These are phyloP conservation scores for Zootermopsis nevadensis DNA, from an alignment of 2,888 invertebrate genomes.

Conservation along the genomic window DNA sequence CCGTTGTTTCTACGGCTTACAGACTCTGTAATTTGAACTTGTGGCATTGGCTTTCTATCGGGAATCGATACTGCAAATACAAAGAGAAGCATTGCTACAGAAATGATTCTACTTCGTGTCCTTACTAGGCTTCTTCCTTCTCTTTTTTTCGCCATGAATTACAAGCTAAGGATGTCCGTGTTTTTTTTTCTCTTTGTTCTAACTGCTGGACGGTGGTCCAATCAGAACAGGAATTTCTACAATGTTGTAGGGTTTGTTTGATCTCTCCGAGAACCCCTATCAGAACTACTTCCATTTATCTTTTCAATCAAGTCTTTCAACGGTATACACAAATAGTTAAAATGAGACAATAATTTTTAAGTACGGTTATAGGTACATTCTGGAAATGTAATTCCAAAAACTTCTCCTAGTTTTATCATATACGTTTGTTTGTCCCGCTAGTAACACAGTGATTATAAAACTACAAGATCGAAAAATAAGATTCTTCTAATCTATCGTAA, in stretches of 20 bases:
- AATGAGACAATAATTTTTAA: too few relatives aligned
- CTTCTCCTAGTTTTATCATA: too few relatives aligned
- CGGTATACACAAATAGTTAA: too few relatives aligned
- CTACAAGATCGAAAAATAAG: too few relatives aligned
- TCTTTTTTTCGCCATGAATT: not conserved
- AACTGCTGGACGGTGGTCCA: not conserved
- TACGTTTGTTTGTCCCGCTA: too few relatives aligned
- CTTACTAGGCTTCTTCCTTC: not conserved
- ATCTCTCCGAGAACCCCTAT: not conserved
- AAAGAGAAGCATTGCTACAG: not conserved
- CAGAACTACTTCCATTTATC: too few relatives aligned
- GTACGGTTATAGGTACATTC: too few relatives aligned
- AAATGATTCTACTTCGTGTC: not conserved
- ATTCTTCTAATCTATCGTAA: too few relatives aligned
- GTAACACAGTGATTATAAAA: too few relatives aligned
- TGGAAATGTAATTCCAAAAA: too few relatives aligned
- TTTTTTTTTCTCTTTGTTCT: not conserved
- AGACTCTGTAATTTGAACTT: slow-evolving; percentile 34
- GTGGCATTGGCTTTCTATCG: slow-evolving; percentile 8
- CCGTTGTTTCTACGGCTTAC: slow-evolving; percentile 20
- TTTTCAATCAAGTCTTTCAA: too few relatives aligned
- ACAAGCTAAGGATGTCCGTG: not conserved
- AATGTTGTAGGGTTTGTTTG: not conserved
- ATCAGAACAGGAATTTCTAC: not conserved
- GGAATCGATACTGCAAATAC: slow-evolving; percentile 10